phyloP scores from a whole-genome alignment of 2,113 vertebrate species.

The Panthera leo region DNA sequence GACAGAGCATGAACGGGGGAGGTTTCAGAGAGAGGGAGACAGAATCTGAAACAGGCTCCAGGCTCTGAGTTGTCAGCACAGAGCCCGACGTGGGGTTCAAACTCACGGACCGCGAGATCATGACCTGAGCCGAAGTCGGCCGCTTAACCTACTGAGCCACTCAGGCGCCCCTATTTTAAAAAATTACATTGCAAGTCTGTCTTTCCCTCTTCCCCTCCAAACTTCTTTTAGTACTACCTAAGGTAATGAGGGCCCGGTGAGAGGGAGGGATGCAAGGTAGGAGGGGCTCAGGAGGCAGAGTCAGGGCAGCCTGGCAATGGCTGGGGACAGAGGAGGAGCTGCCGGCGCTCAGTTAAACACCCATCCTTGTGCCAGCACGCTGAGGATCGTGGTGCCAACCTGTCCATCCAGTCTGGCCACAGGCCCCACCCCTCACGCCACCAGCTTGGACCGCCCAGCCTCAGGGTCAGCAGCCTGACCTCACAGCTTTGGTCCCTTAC shows the following conservation, averaged over 20 bases:
- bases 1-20: too few species aligned
- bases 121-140: too few species aligned
- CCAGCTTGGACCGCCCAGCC: conserved; percentile 40
- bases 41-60: too few species aligned
- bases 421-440: conserved; percentile 72
- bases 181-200: not conserved
- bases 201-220: not conserved
- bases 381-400: not conserved
- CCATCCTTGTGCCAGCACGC: not conserved
- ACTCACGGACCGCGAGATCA: too few species aligned
- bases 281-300: not conserved
- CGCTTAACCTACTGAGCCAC: too few species aligned
- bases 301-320: not conserved
- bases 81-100: too few species aligned
- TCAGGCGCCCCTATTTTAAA: not conserved
- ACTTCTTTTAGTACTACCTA: not conserved
- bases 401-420: conserved; percentile 59
- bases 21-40: too few species aligned
- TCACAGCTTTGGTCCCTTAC: conserved; percentile 41
- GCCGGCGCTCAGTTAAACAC: not conserved
- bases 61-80: too few species aligned
- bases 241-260: not conserved
- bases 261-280: not conserved
- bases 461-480: conserved; percentile 36
- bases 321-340: not conserved